A percentile compares a stretch with the other conserved stretches of the same genome.
phyloP scores from a whole-genome alignment of 2,888 invertebrate species.

The Hoplodrina ambigua region DNA sequence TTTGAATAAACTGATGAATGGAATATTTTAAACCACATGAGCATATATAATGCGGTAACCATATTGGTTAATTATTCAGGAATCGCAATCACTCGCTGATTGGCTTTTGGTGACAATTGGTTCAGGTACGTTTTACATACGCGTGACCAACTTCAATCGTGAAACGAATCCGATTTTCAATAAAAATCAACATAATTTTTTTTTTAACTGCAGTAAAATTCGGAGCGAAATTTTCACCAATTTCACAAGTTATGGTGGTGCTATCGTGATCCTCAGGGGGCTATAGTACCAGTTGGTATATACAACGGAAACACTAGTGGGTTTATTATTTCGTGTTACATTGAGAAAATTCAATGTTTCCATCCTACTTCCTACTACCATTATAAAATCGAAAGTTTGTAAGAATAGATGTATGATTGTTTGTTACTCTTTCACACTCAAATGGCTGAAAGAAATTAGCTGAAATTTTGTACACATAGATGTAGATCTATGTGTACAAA shows the following conservation, averaged over 20 bases:
- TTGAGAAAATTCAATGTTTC: too few relatives aligned
- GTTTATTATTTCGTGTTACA: too few relatives aligned
- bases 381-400: too few relatives aligned
- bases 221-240: conserved; percentile 1
- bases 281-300: too few relatives aligned
- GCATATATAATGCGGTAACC: conserved; percentile 28
- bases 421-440: too few relatives aligned
- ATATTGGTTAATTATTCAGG: conserved; percentile 64
- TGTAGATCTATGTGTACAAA: too few relatives aligned
- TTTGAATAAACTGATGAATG: conserved; percentile 4
- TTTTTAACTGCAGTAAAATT: conserved; percentile 32
- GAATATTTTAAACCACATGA: not conserved
- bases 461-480: too few relatives aligned
- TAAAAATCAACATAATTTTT: conserved; percentile 53
- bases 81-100: conserved; percentile 64
- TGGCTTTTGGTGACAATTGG: conserved; percentile 65
- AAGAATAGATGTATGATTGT: too few relatives aligned
- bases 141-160: conserved; percentile 41
- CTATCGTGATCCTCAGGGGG: too few relatives aligned
- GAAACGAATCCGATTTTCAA: conserved; percentile 53
- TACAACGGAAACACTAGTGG: too few relatives aligned
- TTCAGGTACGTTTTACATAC: conserved; percentile 54
- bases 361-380: too few relatives aligned
- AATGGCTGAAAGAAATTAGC: too few relatives aligned
- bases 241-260: conserved; percentile 7